Evolutionary conservation across 2,888 invertebrate species (phyloP).

Genomic region (Oeneis ivallda): DNA sequence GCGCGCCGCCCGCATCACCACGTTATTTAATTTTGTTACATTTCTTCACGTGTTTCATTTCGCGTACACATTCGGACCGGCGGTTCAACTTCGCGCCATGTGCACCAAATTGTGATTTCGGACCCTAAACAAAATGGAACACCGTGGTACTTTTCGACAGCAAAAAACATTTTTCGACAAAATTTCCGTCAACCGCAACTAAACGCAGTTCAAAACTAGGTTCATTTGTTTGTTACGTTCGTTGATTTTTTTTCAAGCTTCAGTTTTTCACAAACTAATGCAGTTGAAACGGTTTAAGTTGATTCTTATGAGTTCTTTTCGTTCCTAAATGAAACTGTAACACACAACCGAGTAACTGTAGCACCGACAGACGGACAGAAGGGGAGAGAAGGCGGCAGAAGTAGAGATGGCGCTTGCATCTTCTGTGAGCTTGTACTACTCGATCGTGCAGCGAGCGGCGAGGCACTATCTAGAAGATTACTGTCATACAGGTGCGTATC

Average conservation of each 20-base stretch:
- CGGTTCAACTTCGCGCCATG: conserved; percentile 69
- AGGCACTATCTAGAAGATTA: conserved; percentile 85
- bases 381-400: conserved; percentile 54
- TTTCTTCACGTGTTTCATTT: conserved; percentile 76
- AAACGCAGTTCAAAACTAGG: conserved; percentile 77
- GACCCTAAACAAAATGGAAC: conserved; percentile 65
- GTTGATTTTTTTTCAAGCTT: conserved; percentile 39
- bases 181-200: conserved; percentile 63
- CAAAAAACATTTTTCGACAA: conserved; percentile 64
- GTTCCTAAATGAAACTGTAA: conserved; percentile 63
- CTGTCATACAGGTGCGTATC: conserved; percentile 83
- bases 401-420: conserved; percentile 82
- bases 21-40: conserved; percentile 71
- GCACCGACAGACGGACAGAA: conserved; percentile 57
- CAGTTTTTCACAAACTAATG: conserved; percentile 55
- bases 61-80: conserved; percentile 77
- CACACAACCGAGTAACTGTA: conserved; percentile 49
- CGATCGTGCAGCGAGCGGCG: conserved; percentile 85
- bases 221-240: conserved; percentile 49
- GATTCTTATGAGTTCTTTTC: conserved; percentile 62
- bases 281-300: conserved; percentile 63
- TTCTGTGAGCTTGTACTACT: conserved; percentile 86
- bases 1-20: conserved; percentile 74
- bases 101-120: conserved; percentile 77
- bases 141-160: conserved; percentile 56